A percentile compares a stretch with the other conserved stretches of the same genome.
Conservation (phyloP, 2,888 invertebrate species). For the Xanthorhoe designata region DNA sequence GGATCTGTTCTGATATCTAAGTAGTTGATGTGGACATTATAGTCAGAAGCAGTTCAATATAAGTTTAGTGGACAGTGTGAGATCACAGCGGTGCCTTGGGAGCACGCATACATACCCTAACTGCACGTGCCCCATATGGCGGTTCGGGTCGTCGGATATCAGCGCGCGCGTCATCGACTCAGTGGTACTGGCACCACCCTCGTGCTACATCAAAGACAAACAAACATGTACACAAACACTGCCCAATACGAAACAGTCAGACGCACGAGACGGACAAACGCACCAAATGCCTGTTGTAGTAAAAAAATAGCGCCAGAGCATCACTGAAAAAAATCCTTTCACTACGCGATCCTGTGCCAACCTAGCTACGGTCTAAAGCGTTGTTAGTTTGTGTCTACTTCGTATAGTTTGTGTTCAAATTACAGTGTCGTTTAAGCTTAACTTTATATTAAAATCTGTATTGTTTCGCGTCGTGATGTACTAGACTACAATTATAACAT, state of each 20-base stretch:
- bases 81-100: constrained; percentile 58
- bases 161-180: constrained; percentile 98
- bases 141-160: constrained; percentile 96
- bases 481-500: constrained; percentile 63
- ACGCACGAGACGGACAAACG: constrained; percentile 52
- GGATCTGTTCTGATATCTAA: constrained; percentile 15
- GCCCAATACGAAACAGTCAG: constrained; percentile 69
- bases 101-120: constrained; percentile 94
- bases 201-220: constrained; percentile 92
- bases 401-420: constrained; percentile 64
- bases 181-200: constrained; percentile 96
- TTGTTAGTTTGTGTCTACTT: constrained; percentile 77
- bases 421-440: constrained; percentile 68
- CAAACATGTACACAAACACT: constrained; percentile 81
- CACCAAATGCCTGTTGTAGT: constrained; percentile 78
- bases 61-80: constrained; percentile 56
- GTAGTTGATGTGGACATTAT: constrained; percentile 3
- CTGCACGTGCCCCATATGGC: constrained; percentile 96
- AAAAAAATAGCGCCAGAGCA: constrained; percentile 82
- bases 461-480: constrained; percentile 57
- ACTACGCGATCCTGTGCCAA: constrained; percentile 59
- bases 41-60: constrained; percentile 35
- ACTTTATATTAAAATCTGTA: constrained; percentile 55
- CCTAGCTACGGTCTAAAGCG: constrained; percentile 68
- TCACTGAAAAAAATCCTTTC: constrained; percentile 56